These are phyloP conservation scores for Poeciliopsis presidionis DNA, from an alignment of 2,797 vertebrate genomes.

Conservation along the genomic window DNA sequence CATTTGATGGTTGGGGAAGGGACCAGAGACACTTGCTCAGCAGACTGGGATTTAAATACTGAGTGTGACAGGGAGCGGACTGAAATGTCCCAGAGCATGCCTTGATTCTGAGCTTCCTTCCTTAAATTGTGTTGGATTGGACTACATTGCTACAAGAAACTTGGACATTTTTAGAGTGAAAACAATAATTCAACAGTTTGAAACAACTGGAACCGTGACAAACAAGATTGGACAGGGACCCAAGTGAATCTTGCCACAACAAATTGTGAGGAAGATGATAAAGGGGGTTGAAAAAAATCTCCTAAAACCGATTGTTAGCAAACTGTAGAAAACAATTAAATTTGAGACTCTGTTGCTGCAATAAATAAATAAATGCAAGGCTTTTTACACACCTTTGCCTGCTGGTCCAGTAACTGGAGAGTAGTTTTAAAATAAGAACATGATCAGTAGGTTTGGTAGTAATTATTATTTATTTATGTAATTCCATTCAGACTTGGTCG, in stretches of 20 bases:
- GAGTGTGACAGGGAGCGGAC: slow-evolving; percentile 60
- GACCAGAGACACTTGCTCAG: slow-evolving; percentile 63
- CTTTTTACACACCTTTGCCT: neutral
- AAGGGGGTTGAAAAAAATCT: neutral
- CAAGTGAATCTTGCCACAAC: neutral
- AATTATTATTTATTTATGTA: slow-evolving; percentile 1
- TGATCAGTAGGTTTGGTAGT: neutral
- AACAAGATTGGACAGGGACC: neutral
- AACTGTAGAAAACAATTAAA: neutral
- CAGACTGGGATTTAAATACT: slow-evolving; percentile 70
- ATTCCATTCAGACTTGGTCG: neutral
- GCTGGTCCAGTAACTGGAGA: neutral
- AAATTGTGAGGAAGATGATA: neutral
- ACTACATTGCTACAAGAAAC: neutral
- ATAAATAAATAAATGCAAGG: neutral
- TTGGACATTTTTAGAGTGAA: neutral
- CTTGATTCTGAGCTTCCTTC: slow-evolving; percentile 63
- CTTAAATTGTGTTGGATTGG: slow-evolving; percentile 70
- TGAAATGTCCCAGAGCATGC: slow-evolving; percentile 73
- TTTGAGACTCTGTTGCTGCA: neutral
- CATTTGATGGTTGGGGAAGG: slow-evolving; percentile 73
- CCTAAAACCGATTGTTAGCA: neutral
- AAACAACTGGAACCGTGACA: neutral
- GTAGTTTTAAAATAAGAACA: neutral
- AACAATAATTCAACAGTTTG: neutral